These are phyloP conservation scores for Eurosta solidaginis DNA, from an alignment of 1,140 invertebrate genomes.

Conservation along the genomic window DNA sequence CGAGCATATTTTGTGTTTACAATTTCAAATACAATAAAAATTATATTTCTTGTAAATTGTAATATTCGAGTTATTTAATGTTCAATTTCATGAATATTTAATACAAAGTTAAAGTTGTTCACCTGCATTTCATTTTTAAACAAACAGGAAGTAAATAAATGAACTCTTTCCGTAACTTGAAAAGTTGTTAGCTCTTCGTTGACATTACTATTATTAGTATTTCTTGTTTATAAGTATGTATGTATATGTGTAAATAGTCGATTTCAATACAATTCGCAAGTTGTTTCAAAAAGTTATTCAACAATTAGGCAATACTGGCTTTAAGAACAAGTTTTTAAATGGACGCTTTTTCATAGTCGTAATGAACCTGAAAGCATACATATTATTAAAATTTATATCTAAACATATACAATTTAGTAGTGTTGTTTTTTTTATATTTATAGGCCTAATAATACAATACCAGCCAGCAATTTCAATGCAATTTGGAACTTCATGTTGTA, in stretches of 20 bases:
- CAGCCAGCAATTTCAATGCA: too few species aligned
- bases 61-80: too few species aligned
- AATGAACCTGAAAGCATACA: conserved; percentile 23
- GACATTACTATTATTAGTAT: conserved; percentile 1
- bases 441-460: too few species aligned
- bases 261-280: background rate
- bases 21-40: too few species aligned
- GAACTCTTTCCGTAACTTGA: background rate
- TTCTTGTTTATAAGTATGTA: background rate
- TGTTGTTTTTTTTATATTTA: too few species aligned
- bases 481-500: too few species aligned
- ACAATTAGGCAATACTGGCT: background rate
- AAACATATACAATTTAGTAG: background rate
- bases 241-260: background rate
- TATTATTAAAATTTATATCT: background rate
- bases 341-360: background rate
- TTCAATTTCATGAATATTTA: too few species aligned
- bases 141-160: conserved; percentile 8
- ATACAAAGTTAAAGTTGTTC: background rate
- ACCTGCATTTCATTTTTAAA: background rate
- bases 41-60: too few species aligned
- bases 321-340: background rate
- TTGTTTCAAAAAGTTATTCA: background rate
- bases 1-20: too few species aligned
- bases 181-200: background rate